Evolutionary conservation across 2,888 invertebrate species (phyloP).

Genomic region (Leucophora obtusa): DNA sequence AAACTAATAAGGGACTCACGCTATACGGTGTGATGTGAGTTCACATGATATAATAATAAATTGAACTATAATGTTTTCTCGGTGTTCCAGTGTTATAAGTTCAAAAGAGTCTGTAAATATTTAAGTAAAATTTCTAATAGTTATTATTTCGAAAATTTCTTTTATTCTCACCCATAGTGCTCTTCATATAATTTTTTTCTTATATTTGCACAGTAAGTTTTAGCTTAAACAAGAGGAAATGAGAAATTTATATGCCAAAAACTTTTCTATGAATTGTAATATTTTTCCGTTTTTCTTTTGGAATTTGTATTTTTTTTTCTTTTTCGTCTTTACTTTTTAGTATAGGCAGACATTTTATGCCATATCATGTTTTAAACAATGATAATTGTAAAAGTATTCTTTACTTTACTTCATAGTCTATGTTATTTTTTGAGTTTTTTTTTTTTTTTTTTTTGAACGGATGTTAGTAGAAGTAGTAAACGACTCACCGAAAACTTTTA

Average conservation of each 20-base stretch:
- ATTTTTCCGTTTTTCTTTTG: slow-evolving; percentile 51
- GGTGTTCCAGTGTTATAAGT: too few relatives aligned
- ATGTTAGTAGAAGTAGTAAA: slow-evolving; percentile 27
- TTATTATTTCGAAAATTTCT: too few relatives aligned
- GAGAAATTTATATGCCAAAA: slow-evolving; percentile 64
- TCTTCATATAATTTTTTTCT: slow-evolving; percentile 6
- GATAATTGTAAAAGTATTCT: slow-evolving; percentile 58
- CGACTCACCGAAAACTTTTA: slow-evolving; percentile 42
- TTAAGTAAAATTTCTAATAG: too few relatives aligned
- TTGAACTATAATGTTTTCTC: too few relatives aligned
- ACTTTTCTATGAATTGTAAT: slow-evolving; percentile 62
- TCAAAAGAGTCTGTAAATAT: too few relatives aligned
- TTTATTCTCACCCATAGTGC: not conserved
- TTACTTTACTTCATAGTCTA: slow-evolving; percentile 16
- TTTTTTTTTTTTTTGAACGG: not conserved
- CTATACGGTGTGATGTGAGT: too few relatives aligned
- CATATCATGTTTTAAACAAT: slow-evolving; percentile 56
- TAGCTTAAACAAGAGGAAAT: slow-evolving; percentile 50
- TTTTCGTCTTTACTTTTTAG: not conserved
- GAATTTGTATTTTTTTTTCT: not conserved
- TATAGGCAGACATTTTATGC: slow-evolving; percentile 39
- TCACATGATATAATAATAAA: too few relatives aligned
- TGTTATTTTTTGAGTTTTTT: not conserved
- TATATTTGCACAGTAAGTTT: not conserved
- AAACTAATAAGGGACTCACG: too few relatives aligned